Percentiles rank a stretch among this genome's conserved stretches.
phyloP scores from a whole-genome alignment of 2,888 invertebrate species.

The Spodoptera picta region DNA sequence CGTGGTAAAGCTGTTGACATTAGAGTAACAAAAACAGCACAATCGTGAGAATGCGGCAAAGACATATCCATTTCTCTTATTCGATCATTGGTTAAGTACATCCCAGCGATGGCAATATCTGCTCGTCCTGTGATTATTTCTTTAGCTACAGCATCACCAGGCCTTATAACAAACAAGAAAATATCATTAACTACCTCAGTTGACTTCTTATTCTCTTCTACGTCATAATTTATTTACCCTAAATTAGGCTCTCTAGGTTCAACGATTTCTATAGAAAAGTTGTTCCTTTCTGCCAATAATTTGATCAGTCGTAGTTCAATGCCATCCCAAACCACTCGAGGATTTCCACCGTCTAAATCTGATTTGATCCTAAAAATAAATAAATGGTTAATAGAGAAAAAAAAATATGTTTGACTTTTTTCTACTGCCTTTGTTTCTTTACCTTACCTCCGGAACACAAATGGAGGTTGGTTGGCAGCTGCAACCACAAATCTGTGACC shows the following conservation, averaged over 20 bases:
- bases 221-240: conserved; percentile 57
- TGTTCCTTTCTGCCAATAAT: conserved; percentile 90
- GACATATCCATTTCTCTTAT: conserved; percentile 89
- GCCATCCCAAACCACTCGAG: conserved; percentile 90
- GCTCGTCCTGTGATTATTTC: conserved; percentile 87
- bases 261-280: conserved; percentile 92
- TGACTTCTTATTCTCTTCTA: neutral
- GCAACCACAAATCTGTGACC: conserved; percentile 92
- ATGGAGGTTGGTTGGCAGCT: conserved; percentile 92
- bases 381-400: neutral
- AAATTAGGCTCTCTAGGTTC: conserved; percentile 87
- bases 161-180: conserved; percentile 70
- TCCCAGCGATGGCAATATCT: conserved; percentile 92
- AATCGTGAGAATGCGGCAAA: conserved; percentile 91
- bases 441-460: conserved; percentile 90
- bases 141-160: conserved; percentile 89
- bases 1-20: conserved; percentile 94
- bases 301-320: conserved; percentile 91
- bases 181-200: neutral
- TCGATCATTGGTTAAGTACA: conserved; percentile 90
- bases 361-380: conserved; percentile 70
- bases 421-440: neutral
- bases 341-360: conserved; percentile 83
- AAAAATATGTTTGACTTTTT: no score
- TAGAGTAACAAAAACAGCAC: conserved; percentile 93